Conservation (phyloP, 1,140 invertebrate species). For the Tetranychus cinnabarinus region DNA sequence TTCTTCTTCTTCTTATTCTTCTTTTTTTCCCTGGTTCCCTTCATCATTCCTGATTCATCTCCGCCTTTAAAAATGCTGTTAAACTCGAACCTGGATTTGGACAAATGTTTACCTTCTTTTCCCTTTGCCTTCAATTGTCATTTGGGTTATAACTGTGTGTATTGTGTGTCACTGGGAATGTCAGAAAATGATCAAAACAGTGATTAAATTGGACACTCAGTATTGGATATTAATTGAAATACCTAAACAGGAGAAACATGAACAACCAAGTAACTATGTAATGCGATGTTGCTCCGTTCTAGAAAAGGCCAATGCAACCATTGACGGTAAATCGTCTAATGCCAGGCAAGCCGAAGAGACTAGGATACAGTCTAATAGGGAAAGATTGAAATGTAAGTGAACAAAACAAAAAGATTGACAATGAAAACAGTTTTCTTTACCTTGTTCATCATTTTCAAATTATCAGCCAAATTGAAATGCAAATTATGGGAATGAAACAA, state of each 20-base stretch:
- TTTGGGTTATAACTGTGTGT: not conserved
- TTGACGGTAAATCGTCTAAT: conserved; percentile 57
- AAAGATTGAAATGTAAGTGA: conserved; percentile 48
- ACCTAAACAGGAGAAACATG: conserved; percentile 49
- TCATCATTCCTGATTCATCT: no score
- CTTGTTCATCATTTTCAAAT: no score
- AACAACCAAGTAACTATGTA: conserved; percentile 68
- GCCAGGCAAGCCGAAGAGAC: conserved; percentile 50
- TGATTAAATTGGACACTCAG: conserved; percentile 69
- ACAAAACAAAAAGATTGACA: not conserved
- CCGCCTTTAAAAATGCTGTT: no score
- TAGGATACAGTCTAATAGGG: conserved; percentile 47
- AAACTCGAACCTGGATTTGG: no score
- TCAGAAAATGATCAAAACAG: conserved; percentile 62
- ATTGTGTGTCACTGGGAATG: not conserved
- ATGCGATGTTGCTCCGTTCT: conserved; percentile 63
- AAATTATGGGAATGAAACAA: no score
- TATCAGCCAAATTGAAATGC: no score
- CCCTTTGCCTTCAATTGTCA: no score
- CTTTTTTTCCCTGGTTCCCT: not conserved
- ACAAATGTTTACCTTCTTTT: no score
- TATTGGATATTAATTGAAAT: conserved; percentile 80
- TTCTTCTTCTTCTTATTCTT: not conserved
- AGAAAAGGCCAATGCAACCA: conserved; percentile 52
- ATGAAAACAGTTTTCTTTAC: no score